These are phyloP conservation scores for Scatophagus argus DNA, from an alignment of 2,113 vertebrate genomes.

Conservation along the genomic window DNA sequence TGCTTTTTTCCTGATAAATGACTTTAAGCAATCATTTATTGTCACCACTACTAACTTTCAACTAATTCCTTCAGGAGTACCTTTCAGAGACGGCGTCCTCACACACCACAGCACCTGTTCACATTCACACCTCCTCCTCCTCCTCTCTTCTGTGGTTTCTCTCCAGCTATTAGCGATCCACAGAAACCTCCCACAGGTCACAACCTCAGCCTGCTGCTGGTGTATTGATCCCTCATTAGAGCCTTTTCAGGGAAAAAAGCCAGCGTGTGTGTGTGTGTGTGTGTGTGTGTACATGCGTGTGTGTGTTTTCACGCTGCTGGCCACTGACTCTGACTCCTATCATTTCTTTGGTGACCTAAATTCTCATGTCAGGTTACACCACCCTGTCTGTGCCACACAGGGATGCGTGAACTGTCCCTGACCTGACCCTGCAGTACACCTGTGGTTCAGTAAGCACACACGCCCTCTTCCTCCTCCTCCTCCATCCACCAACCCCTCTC, in stretches of 20 bases:
- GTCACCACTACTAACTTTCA: neutral
- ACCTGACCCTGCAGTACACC: slow-evolving; percentile 12
- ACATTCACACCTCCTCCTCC: neutral
- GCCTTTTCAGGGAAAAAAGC: neutral
- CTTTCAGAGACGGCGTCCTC: no score
- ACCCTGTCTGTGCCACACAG: neutral
- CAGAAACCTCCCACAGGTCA: slow-evolving; percentile 25
- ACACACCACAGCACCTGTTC: neutral
- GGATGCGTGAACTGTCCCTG: neutral
- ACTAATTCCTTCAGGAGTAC: neutral
- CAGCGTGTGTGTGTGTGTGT: no score
- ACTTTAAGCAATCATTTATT: neutral
- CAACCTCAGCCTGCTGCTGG: neutral
- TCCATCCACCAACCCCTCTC: neutral
- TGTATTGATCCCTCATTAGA: slow-evolving; percentile 15
- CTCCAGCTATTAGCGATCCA: slow-evolving; percentile 4
- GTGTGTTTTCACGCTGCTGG: neutral
- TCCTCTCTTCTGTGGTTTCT: neutral
- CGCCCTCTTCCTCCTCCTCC: neutral
- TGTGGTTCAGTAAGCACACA: neutral
- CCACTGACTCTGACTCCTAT: neutral
- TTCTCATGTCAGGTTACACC: neutral
- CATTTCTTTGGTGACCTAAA: neutral
- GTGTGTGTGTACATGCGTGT: neutral
- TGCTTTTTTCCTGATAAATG: neutral